Conservation (phyloP, 2,888 invertebrate genomes). For the Enchytraeus crypticus region DNA sequence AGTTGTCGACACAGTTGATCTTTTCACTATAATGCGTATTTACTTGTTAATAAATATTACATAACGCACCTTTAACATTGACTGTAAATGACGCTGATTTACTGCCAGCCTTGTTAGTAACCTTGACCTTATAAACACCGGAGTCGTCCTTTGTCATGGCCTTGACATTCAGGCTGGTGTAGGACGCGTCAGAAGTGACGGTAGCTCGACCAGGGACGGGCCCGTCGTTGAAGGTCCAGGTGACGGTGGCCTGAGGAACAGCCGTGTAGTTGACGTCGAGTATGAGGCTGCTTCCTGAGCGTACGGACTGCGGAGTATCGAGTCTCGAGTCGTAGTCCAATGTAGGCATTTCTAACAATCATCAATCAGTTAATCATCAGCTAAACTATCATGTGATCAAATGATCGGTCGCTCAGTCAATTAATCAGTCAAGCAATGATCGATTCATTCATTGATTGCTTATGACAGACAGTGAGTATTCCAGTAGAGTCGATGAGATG, state of each 20-base stretch:
- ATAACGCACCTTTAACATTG: constrained; percentile 57
- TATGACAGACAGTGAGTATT: too few relatives aligned
- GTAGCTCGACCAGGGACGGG: constrained; percentile 11
- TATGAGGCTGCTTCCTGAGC: constrained; percentile 22
- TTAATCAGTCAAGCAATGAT: too few relatives aligned
- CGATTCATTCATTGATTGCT: too few relatives aligned
- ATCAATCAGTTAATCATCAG: too few relatives aligned
- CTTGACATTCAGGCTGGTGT: constrained; percentile 24
- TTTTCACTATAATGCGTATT: too few relatives aligned
- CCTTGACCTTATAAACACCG: constrained; percentile 74
- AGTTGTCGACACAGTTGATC: too few relatives aligned
- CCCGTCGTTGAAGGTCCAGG: constrained; percentile 27
- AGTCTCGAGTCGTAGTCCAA: constrained; percentile 26
- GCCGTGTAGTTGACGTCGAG: constrained; percentile 26
- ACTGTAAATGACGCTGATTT: constrained; percentile 61
- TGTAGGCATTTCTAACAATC: constrained; percentile 18
- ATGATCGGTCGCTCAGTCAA: too few relatives aligned
- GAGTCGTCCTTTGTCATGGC: constrained; percentile 67
- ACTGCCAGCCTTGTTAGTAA: constrained; percentile 70
- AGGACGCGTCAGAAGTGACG: constrained; percentile 19
- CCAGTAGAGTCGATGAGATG: too few relatives aligned
- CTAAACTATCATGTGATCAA: not conserved
- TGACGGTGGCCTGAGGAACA: constrained; percentile 24
- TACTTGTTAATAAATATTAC: too few relatives aligned
- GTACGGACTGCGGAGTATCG: constrained; percentile 18